A percentile compares a stretch with the other conserved stretches of the same genome.
These are phyloP conservation scores for Hycleus cichorii DNA, from an alignment of 1,140 invertebrate genomes.

Conservation along the genomic window DNA sequence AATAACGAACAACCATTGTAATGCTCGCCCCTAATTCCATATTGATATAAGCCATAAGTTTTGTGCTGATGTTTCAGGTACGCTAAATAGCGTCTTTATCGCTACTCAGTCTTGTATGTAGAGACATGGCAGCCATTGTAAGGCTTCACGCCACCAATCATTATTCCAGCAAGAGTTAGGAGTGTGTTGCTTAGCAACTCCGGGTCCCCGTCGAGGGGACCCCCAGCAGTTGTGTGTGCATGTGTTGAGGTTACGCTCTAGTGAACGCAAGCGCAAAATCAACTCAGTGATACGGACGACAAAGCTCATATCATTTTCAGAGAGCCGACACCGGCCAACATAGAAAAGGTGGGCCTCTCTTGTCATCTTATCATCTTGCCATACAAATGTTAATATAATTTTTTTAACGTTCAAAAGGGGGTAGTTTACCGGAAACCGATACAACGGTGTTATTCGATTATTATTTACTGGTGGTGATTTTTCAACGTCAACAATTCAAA, in stretches of 20 bases:
- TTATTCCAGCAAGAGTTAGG: slow-evolving; percentile 32
- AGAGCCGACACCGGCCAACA: no score
- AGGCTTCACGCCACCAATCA: slow-evolving; percentile 30
- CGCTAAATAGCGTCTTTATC: slow-evolving; percentile 28
- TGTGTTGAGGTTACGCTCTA: slow-evolving; percentile 15
- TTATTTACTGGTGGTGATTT: no score
- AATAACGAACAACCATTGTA: background rate
- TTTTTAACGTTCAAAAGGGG: no score
- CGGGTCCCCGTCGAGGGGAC: slow-evolving; percentile 3
- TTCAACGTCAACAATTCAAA: no score
- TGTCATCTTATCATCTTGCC: no score
- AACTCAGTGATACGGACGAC: background rate
- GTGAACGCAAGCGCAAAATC: slow-evolving; percentile 16
- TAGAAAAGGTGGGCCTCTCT: no score
- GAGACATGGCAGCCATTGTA: slow-evolving; percentile 30
- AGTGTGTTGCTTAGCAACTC: slow-evolving; percentile 32
- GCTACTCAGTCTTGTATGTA: slow-evolving; percentile 15
- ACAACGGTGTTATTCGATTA: no score
- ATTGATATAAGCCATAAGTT: background rate
- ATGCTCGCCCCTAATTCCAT: no score
- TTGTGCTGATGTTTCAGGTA: slow-evolving; percentile 7
- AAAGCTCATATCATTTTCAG: no score
- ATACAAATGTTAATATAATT: no score
- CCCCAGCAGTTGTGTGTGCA: background rate
- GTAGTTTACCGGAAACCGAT: no score